Evolutionary conservation across 2,113 vertebrate species (phyloP).

Genomic region (Butastur rufipennis): DNA sequence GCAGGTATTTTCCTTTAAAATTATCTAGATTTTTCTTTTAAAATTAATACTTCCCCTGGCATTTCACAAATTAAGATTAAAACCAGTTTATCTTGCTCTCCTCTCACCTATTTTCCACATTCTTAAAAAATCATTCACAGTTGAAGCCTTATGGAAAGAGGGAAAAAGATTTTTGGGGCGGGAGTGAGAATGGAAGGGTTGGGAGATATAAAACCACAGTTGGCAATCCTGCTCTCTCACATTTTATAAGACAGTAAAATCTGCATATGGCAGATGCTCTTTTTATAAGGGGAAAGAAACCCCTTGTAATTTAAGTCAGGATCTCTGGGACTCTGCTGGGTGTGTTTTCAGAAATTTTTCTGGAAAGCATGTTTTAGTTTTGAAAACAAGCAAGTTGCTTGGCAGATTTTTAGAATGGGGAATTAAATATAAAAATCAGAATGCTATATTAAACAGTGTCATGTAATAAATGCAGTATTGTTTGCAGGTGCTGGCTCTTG

Average conservation of each 20-base stretch:
- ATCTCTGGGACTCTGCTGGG: slow-evolving; percentile 19
- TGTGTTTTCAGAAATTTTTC: slow-evolving; percentile 10
- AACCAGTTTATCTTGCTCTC: background rate
- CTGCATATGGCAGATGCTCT: slow-evolving; percentile 30
- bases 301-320: slow-evolving; percentile 10
- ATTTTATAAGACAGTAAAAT: slow-evolving; percentile 24
- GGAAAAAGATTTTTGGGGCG: background rate
- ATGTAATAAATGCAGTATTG: background rate
- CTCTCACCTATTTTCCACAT: background rate
- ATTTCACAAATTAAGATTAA: background rate
- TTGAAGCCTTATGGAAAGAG: background rate
- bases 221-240: slow-evolving; percentile 12
- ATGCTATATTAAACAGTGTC: background rate
- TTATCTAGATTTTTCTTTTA: background rate
- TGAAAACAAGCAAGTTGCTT: background rate
- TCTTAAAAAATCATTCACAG: background rate
- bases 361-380: slow-evolving; percentile 17
- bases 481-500: background rate
- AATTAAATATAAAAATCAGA: slow-evolving; percentile 15
- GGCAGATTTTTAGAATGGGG: slow-evolving; percentile 9
- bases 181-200: background rate
- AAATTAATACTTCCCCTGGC: background rate
- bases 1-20: background rate
- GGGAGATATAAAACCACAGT: background rate
- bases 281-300: slow-evolving; percentile 23